A percentile compares a stretch with the other conserved stretches of the same genome.
phyloP scores from a whole-genome alignment of 2,113 vertebrate genomes.

The Peucedramus taeniatus region DNA sequence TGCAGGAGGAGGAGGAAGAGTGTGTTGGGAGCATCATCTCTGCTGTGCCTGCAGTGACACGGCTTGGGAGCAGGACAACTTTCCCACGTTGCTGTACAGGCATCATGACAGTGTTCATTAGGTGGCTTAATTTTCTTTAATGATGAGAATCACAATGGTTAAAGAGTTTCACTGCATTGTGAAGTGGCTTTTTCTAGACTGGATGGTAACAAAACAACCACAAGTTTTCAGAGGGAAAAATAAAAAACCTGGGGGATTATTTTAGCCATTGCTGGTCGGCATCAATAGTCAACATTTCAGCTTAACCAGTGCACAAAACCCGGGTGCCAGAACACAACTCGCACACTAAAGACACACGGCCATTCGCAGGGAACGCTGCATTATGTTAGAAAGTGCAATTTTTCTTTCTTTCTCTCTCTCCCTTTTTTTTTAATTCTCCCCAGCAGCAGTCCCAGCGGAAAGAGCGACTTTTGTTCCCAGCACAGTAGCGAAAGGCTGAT shows the following conservation, averaged over 20 bases:
- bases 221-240: background rate
- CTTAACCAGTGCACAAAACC: background rate
- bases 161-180: background rate
- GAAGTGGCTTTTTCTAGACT: rapidly evolving
- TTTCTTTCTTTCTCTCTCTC: slow-evolving; percentile 25
- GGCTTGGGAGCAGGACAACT: background rate
- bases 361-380: background rate
- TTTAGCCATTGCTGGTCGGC: background rate
- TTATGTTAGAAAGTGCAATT: slow-evolving; percentile 50
- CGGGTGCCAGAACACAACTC: background rate
- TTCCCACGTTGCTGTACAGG: background rate
- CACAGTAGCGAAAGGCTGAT: slow-evolving; percentile 72
- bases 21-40: background rate
- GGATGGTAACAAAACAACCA: background rate
- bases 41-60: background rate
- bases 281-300: background rate
- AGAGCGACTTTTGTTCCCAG: slow-evolving; percentile 65
- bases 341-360: background rate
- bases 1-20: background rate
- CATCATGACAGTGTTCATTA: background rate
- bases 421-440: slow-evolving; percentile 49
- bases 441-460: slow-evolving; percentile 63
- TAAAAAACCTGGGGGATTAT: background rate
- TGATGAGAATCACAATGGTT: background rate
- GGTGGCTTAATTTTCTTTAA: background rate